Percentiles rank a stretch among this genome's conserved stretches.
phyloP scores from a whole-genome alignment of 2,113 vertebrate genomes.

The Turdus rufiventris region DNA sequence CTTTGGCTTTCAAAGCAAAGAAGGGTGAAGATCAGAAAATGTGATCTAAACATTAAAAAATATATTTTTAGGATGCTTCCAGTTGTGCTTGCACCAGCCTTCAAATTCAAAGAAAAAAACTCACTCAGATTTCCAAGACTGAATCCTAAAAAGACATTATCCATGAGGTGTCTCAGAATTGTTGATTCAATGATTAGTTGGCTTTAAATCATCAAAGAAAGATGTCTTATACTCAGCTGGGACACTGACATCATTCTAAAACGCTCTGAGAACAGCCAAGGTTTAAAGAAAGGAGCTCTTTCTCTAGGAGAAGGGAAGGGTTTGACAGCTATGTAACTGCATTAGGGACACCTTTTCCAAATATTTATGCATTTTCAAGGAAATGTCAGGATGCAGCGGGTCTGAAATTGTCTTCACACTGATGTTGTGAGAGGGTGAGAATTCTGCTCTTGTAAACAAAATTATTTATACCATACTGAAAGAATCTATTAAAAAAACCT shows the following conservation, averaged over 20 bases:
- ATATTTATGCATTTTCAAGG: not conserved
- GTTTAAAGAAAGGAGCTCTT: not conserved
- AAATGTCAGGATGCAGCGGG: not conserved
- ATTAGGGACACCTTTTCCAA: not conserved
- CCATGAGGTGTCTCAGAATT: not conserved
- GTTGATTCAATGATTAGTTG: not conserved
- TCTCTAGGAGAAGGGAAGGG: not conserved
- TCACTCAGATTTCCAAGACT: not conserved
- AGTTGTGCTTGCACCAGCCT: not conserved
- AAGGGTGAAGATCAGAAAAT: not conserved
- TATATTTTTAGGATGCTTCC: not conserved
- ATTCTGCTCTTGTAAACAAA: not conserved
- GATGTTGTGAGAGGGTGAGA: not conserved
- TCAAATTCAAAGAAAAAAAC: not conserved
- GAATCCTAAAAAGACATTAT: not conserved
- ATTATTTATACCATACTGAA: not conserved
- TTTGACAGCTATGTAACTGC: not conserved
- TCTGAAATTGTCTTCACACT: not conserved
- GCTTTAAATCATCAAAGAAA: not conserved
- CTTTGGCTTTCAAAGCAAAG: not conserved
- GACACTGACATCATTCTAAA: not conserved
- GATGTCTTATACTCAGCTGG: not conserved
- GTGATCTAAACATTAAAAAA: not conserved
- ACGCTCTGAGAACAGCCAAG: not conserved
- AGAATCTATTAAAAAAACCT: not conserved